A percentile compares a stretch with the other conserved stretches of the same genome.
phyloP scores from a whole-genome alignment of 2,888 invertebrate species.

The Cremastobaeus sp. region DNA sequence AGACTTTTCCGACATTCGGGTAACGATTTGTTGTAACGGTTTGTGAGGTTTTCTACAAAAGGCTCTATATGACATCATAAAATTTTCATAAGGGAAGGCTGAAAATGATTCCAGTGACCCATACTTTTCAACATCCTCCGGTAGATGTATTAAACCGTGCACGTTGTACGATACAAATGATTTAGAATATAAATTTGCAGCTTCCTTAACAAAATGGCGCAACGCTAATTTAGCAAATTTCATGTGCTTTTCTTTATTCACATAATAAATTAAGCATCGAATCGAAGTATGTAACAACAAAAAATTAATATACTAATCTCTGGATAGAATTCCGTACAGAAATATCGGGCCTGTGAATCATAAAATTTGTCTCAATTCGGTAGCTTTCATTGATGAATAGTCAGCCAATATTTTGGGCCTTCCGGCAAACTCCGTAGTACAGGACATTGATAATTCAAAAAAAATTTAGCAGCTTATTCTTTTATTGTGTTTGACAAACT shows the following conservation, averaged over 20 bases:
- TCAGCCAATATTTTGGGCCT: neutral
- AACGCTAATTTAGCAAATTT: neutral
- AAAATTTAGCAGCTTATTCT: neutral
- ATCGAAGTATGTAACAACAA: constrained; percentile 13
- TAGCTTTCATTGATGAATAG: constrained; percentile 20
- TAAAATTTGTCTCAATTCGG: constrained; percentile 31
- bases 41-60: constrained; percentile 22
- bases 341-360: neutral
- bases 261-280: constrained; percentile 1
- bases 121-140: constrained; percentile 23
- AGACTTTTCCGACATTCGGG: constrained; percentile 8
- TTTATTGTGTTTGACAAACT: neutral
- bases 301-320: constrained; percentile 8
- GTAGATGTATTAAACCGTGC: constrained; percentile 20
- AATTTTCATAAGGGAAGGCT: constrained; percentile 35
- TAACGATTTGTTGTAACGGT: constrained; percentile 25
- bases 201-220: neutral
- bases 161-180: constrained; percentile 25
- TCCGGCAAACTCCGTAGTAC: constrained; percentile 18
- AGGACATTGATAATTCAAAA: neutral
- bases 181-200: neutral
- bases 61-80: constrained; percentile 26
- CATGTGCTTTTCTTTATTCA: neutral
- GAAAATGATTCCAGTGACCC: constrained; percentile 25
- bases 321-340: neutral